Base-by-base conservation (phyloP, 2,113 vertebrate genomes). In the Tychaedon coryphoeus region DNA sequence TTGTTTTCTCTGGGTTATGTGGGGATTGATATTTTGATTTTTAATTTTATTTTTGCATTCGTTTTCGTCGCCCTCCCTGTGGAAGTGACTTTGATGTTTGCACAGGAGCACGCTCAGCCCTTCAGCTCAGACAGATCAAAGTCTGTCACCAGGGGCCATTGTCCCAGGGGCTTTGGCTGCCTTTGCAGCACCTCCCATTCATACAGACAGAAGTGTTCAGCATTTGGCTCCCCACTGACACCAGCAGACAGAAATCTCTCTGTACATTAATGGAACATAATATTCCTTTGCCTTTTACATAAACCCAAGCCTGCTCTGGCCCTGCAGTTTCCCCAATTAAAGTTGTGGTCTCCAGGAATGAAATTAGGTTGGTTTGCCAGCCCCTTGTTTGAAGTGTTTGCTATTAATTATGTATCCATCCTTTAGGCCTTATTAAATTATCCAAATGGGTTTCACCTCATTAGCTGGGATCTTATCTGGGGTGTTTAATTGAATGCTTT, bases 391-490 rank as follows among this genome's bases (percentile, higher is more conserved):
- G 80, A 61, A 58, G 38, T 29, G 85, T 64, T 92, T 53, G 48
- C 36, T 84, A 26, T 94, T 93, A 73, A 93, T 95, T 86, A 66
- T 70, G 2, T 66, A 64, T 65, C 71, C 60, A 0, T 86, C 75
- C 83, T 83, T 62, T 28, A 93, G 92, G 71, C 75, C 75, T 88
- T 73, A 74, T 76, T 76, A 58, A 92, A 64, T 94, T 57, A 91
- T 31, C 80, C 89, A 22, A 3, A 42, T 36, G 71, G n/a, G 64
- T 58, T 95, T 76, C 80, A 66, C 87, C 80, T 94, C 76, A 28
- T 84, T 84, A 81, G 51, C 79, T 58, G 4, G 33, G 38, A 11
- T 61, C 83, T 88, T 65, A 31, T 58, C 87, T 38, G 64, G 9
- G 69, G 42, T 43, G 76, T 50, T 88, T 80, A 70, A 89, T 8